Base-by-base conservation (phyloP, 2,797 vertebrate genomes). In the Galagoides demidoff region DNA sequence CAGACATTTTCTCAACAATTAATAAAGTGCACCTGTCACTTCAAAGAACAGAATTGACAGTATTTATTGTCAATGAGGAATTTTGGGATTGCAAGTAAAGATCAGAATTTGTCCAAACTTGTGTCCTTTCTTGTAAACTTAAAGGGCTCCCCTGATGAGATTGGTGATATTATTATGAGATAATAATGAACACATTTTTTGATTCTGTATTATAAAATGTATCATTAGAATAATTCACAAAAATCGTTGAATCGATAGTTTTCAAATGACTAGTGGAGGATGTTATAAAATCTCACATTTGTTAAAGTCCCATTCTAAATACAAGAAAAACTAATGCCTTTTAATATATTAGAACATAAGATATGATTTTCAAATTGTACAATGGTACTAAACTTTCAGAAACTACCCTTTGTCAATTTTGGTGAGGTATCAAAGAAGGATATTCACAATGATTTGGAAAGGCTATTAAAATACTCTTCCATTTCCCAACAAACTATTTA, bases 371-470 rank as follows among this genome's bases (percentile, higher is more conserved):
- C 76, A 82, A 70, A 87, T 78, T 90, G 11, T 34, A 84, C 27
- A 84, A 29, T 79, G 29, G 27, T 84, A 87, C 63, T 84, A 91
- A 73, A 9, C 31, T 85, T 89, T 85, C 63, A 57, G 45, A 92
- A 92, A 64, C 31, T 73, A 43, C 3, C 0, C 27, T 94, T 85
- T 87, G 77, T 77, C 63, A 61, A 27, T 87, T 78, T 92, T 37
- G 34, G 57, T 55, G 9, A 77, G 2, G 2, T n/a, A 71, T 92
- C 22, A 92, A 85, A 78, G n/a, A 85, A 78, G n/a, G 89, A 86
- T 23, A 90, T 86, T 86, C 20, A n/a, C 22, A 90, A 95, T 91
- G 61, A 91, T 66, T 52, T 88, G 49, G 23, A 74, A 95, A 61
- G 13, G 1, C 16, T 84, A n/a, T 85, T 76, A 66, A 93, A 70